Evolutionary conservation across 2,797 vertebrate species (phyloP).

Genomic region (Tangara arthus): DNA sequence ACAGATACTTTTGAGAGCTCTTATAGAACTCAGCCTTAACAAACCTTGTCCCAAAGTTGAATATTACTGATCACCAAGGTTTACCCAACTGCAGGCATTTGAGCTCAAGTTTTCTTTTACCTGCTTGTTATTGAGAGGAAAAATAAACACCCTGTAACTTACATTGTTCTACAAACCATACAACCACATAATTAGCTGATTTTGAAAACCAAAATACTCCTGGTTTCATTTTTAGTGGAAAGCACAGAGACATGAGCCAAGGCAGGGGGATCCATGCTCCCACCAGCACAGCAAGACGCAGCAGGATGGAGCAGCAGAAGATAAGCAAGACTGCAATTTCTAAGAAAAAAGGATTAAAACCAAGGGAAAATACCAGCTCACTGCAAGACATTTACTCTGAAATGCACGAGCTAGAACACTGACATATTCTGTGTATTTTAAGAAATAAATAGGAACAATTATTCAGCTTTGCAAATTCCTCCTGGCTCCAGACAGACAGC

Average conservation of each 20-base stretch:
- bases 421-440: background rate
- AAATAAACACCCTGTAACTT: background rate
- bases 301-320: background rate
- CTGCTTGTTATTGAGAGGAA: background rate
- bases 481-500: constrained; percentile 21
- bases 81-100: background rate
- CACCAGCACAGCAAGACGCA: background rate
- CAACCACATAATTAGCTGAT: background rate
- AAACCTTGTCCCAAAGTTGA: background rate
- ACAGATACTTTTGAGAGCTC: background rate
- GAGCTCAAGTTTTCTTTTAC: background rate
- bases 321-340: background rate
- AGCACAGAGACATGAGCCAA: background rate
- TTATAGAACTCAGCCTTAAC: background rate
- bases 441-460: constrained; percentile 43
- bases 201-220: background rate
- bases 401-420: background rate
- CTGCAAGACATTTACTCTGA: background rate
- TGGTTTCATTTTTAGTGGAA: background rate
- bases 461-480: constrained; percentile 20
- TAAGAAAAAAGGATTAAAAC: background rate
- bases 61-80: background rate
- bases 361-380: background rate
- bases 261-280: background rate
- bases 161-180: background rate